Evolutionary conservation across 1,140 invertebrate genomes (phyloP), one percentile per base, ranked within the genome.

Genomic region (Phenacoccus solenopsis): DNA sequence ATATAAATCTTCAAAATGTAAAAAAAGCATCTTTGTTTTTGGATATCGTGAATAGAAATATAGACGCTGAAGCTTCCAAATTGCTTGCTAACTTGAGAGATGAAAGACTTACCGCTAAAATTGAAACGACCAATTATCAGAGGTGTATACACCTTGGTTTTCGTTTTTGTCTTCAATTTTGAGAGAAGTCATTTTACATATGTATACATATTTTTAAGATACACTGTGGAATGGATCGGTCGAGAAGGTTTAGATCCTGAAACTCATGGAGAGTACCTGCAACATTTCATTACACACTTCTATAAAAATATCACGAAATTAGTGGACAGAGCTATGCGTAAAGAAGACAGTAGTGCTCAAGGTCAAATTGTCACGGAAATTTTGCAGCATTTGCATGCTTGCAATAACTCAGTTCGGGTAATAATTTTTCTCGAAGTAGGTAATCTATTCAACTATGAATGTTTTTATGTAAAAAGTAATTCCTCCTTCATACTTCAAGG

Each of bases 221-320:
- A 96, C 76, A 94, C 90, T 0, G 93, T 98, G 0, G 95, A 98
- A 78, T 98, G 96, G 96, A 94, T 95, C 27, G 95, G 95, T 0
- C 85, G 94, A 68, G 94, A 98, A 78, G 96, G 96, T 67, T 82
- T 98, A 10, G 94, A 96, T 75, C 84, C 86, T 12, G 93, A 96
- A 76, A 95, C 93, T 0, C 96, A 98, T 76, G 85, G 89, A 61
- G 93, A 97, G 77, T 98, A 98, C 78, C 82, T 98, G 16, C 90
- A 94, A 77, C 89, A 96, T 76, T 99, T 99, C 79, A 94, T 95
- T 71, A 88, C 88, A 0, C 93, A 96, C 78, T 98, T 98, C 82
- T 96, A 97, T 79, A 88, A 90, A 74, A 94, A 93, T 72, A 96
- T 99, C 70, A 87, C 93, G 0, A 94, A 94, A 75, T 83, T 96